A percentile compares a stretch with the other conserved stretches of the same genome.
Evolutionary conservation across 2,888 invertebrate genomes (phyloP).

Genomic region (Cylindroiulus punctatus): DNA sequence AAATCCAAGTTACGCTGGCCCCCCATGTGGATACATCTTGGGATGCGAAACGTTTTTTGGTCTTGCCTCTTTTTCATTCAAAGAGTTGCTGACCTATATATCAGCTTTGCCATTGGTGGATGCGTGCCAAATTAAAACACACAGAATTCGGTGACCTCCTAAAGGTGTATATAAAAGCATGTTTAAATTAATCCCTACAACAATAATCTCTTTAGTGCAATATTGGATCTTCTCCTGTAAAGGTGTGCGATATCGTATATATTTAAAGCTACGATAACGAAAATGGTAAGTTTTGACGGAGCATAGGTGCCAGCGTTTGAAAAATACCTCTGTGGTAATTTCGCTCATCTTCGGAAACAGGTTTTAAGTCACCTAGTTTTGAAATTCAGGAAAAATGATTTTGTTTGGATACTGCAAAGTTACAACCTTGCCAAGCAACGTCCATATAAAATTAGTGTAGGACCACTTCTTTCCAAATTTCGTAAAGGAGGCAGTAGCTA

Average conservation of each 20-base stretch:
- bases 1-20: background rate
- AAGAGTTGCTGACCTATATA: conserved; percentile 43
- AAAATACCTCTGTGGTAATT: background rate
- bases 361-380: background rate
- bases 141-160: conserved; percentile 25
- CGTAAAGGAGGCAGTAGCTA: too few species aligned
- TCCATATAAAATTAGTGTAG: too few species aligned
- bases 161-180: conserved; percentile 43
- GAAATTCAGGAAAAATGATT: background rate
- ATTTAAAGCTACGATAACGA: background rate
- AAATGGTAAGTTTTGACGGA: conserved; percentile 23
- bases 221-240: conserved; percentile 5
- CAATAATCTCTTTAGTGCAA: conserved; percentile 36
- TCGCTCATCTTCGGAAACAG: background rate
- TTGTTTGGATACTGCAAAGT: background rate
- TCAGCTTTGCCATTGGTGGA: background rate
- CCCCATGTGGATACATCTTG: background rate
- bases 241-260: conserved; percentile 18
- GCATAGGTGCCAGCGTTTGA: background rate
- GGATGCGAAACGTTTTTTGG: background rate
- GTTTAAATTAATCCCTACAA: background rate
- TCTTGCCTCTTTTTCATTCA: conserved; percentile 45
- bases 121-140: conserved; percentile 16
- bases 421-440: too few species aligned
- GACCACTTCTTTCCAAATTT: too few species aligned